A percentile compares a stretch with the other conserved stretches of the same genome.
Conservation (phyloP, 1,140 invertebrate genomes). For the Palaemon carinicauda region DNA sequence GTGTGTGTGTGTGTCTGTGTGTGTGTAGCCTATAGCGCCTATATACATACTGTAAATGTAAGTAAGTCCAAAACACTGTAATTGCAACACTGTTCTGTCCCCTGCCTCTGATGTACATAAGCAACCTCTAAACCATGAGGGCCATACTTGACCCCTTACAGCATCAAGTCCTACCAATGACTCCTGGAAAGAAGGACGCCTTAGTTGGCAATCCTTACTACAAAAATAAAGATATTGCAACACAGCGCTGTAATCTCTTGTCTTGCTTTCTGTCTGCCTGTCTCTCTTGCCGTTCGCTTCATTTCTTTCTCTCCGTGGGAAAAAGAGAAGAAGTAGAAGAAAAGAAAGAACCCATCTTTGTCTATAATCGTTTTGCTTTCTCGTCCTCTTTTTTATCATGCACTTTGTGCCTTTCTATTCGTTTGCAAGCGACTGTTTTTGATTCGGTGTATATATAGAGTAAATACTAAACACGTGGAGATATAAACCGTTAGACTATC, state of each 20-base stretch:
- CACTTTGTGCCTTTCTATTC: neutral
- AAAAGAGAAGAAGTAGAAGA: too few relatives aligned
- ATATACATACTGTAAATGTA: too few relatives aligned
- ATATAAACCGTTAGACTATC: constrained; percentile 27
- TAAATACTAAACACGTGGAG: constrained; percentile 5
- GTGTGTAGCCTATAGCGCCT: too few relatives aligned
- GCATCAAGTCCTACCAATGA: neutral
- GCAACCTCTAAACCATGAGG: too few relatives aligned
- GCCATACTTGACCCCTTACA: neutral
- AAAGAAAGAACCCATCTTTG: neutral
- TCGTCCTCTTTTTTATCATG: neutral
- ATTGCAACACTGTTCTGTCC: too few relatives aligned
- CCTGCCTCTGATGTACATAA: too few relatives aligned
- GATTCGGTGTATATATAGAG: constrained; percentile 10
- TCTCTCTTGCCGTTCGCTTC: neutral
- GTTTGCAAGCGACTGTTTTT: neutral
- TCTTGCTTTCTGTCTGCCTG: neutral
- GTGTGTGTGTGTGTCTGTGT: too few relatives aligned
- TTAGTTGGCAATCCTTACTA: constrained; percentile 36
- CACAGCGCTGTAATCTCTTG: neutral
- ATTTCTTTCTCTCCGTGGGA: neutral
- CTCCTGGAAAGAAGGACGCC: constrained; percentile 44
- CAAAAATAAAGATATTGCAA: constrained; percentile 55
- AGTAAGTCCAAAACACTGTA: too few relatives aligned
- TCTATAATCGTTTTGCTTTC: neutral